phyloP scores from a whole-genome alignment of 1,140 invertebrate species.

The Caenorhabditis inopinata region DNA sequence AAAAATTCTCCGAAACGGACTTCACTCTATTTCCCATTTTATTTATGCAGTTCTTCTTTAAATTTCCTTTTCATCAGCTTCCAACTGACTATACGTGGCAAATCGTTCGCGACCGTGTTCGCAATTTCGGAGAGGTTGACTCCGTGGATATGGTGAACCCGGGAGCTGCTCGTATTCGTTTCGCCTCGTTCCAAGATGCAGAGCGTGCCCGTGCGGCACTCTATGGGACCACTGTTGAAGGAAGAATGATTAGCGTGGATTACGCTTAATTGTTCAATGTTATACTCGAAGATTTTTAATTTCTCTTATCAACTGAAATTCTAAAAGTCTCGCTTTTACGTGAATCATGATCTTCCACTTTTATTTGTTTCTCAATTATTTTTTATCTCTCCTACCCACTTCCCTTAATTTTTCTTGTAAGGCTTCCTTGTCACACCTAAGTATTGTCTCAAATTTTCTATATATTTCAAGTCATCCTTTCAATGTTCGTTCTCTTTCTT shows the following conservation, averaged over 20 bases:
- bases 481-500: no score
- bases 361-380: neutral
- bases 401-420: no score
- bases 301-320: no score
- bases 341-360: neutral
- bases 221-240: conserved; percentile 58
- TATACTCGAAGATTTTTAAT: no score
- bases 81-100: conserved; percentile 65
- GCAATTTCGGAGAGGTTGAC: conserved; percentile 62
- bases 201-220: conserved; percentile 55
- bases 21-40: no score
- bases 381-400: neutral
- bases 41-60: neutral
- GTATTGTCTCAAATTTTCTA: no score
- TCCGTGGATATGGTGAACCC: conserved; percentile 59
- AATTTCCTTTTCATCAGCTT: conserved; percentile 52
- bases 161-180: conserved; percentile 62
- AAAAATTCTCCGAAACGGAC: no score
- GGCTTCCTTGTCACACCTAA: neutral
- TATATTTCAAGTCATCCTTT: no score
- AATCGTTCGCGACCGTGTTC: conserved; percentile 62
- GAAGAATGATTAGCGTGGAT: conserved; percentile 58
- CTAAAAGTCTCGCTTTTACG: neutral
- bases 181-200: conserved; percentile 53
- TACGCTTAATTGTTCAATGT: conserved; percentile 48